These are phyloP conservation scores for Dipodomys merriami DNA, from an alignment of 2,113 vertebrate species.

Conservation along the genomic window DNA sequence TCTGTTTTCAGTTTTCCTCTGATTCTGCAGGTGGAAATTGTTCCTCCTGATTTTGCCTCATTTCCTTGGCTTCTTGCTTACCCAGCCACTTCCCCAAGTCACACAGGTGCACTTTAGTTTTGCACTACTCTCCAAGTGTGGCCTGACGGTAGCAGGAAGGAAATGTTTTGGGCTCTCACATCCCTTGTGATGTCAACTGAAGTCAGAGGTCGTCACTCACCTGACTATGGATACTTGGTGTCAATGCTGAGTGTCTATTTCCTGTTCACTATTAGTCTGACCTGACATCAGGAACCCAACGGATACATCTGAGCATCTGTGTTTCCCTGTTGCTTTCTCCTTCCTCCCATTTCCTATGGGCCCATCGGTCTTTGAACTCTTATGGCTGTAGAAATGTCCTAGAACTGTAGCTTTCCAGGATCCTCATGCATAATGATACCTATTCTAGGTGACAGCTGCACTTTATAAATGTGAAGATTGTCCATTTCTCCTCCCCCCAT, in stretches of 20 bases:
- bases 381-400: neutral
- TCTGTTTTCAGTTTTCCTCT: conserved; percentile 13
- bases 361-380: neutral
- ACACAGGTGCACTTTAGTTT: neutral
- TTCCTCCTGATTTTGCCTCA: neutral
- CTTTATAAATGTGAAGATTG: neutral
- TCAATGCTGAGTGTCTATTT: neutral
- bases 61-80: neutral
- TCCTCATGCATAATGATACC: neutral
- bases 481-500: no score
- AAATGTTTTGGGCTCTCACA: neutral
- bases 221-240: neutral
- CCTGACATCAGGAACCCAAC: neutral
- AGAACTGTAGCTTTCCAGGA: neutral
- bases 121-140: neutral
- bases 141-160: accelerated
- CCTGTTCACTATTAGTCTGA: neutral
- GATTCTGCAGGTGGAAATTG: neutral
- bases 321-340: neutral
- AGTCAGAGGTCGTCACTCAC: neutral
- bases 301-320: neutral
- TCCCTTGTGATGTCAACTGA: neutral
- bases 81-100: no score
- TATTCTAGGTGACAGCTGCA: neutral
- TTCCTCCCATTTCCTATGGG: neutral